A percentile compares a stretch with the other conserved stretches of the same genome.
These are phyloP conservation scores for Agrochola litura DNA, from an alignment of 2,888 invertebrate species.

Conservation along the genomic window DNA sequence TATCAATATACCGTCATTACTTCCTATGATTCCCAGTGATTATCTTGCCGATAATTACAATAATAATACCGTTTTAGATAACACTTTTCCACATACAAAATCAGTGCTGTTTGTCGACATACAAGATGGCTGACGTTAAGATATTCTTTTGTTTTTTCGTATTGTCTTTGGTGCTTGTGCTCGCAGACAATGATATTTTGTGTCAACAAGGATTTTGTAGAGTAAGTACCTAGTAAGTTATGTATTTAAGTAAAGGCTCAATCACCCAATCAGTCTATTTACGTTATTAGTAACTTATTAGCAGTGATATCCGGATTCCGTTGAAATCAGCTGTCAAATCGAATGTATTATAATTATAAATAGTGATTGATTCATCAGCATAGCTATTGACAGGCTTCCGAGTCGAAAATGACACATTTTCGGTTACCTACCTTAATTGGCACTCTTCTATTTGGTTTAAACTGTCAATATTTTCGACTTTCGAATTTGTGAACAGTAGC, in stretches of 20 bases:
- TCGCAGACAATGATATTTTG: slow-evolving; percentile 68
- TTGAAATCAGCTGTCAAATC: slow-evolving; percentile 8
- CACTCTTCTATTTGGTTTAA: too few species aligned
- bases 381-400: too few species aligned
- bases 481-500: too few species aligned
- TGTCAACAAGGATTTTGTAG: slow-evolving; percentile 82
- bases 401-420: too few species aligned
- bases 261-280: not conserved
- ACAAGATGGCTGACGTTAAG: slow-evolving; percentile 75
- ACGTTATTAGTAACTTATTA: not conserved
- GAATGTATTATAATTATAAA: slow-evolving; percentile 11
- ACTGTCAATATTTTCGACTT: too few species aligned
- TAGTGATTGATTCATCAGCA: not conserved
- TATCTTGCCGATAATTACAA: slow-evolving; percentile 62
- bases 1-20: slow-evolving; percentile 49
- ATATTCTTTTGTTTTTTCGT: slow-evolving; percentile 72
- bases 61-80: slow-evolving; percentile 57
- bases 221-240: slow-evolving; percentile 70
- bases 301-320: not conserved
- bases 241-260: not conserved
- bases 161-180: slow-evolving; percentile 67
- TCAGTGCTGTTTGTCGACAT: slow-evolving; percentile 69
- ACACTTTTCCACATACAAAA: slow-evolving; percentile 49
- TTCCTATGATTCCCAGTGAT: slow-evolving; percentile 54
- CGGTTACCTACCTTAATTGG: too few species aligned